A percentile compares a stretch with the other conserved stretches of the same genome.
These are phyloP conservation scores for Tor tambroides DNA, from an alignment of 2,113 vertebrate species.

Conservation along the genomic window DNA sequence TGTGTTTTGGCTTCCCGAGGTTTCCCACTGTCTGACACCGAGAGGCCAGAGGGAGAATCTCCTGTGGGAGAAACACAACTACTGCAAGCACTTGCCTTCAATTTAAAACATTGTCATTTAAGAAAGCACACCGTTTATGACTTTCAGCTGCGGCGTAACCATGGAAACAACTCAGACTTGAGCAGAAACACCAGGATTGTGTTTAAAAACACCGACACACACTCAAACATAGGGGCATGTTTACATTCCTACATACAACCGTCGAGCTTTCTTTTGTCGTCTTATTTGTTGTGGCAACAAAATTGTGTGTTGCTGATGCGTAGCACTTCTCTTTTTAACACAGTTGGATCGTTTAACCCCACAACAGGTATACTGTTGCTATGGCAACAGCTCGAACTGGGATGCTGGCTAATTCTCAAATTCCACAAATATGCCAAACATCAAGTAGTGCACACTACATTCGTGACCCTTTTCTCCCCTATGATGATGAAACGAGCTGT, in stretches of 20 bases:
- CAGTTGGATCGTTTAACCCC: slow-evolving; percentile 63
- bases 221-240: slow-evolving; percentile 34
- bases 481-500: slow-evolving; percentile 65
- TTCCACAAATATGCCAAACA: slow-evolving; percentile 64
- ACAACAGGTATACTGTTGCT: slow-evolving; percentile 75
- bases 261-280: background rate
- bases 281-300: slow-evolving; percentile 21
- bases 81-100: slow-evolving; percentile 45
- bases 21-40: slow-evolving; percentile 27
- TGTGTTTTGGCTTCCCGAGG: slow-evolving; percentile 40
- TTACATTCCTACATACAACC: slow-evolving; percentile 55
- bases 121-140: slow-evolving; percentile 45
- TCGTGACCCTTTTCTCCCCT: slow-evolving; percentile 32
- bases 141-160: slow-evolving; percentile 58
- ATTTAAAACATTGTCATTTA: slow-evolving; percentile 59
- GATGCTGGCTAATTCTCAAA: slow-evolving; percentile 64
- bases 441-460: slow-evolving; percentile 50
- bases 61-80: slow-evolving; percentile 36
- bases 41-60: slow-evolving; percentile 41
- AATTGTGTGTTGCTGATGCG: slow-evolving; percentile 15
- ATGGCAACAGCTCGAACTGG: slow-evolving; percentile 65
- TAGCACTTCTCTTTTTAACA: slow-evolving; percentile 26
- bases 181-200: slow-evolving; percentile 39
- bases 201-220: slow-evolving; percentile 45
- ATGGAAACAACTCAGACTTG: slow-evolving; percentile 61